A percentile compares a stretch with the other conserved stretches of the same genome.
Conservation (phyloP, 1,140 invertebrate species). For the Monochamus saltuarius region DNA sequence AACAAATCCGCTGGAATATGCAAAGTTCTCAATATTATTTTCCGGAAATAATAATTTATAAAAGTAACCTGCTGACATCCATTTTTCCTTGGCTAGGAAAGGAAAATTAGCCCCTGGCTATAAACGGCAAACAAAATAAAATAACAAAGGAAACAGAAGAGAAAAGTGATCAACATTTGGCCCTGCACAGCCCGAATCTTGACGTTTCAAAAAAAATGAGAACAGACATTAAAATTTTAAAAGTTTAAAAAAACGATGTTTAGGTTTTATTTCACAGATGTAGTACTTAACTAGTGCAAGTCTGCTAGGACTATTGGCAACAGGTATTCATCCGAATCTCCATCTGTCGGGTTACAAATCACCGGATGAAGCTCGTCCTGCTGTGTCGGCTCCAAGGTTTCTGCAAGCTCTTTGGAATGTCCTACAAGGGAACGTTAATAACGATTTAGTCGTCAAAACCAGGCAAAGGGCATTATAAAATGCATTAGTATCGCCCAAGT, state of each 20-base stretch:
- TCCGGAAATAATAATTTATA: too few relatives aligned
- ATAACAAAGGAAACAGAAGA: too few relatives aligned
- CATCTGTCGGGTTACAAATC: slow-evolving; percentile 44
- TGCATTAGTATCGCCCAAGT: too few relatives aligned
- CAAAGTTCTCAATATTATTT: slow-evolving; percentile 5
- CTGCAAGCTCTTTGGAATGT: slow-evolving; percentile 52
- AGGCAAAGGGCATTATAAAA: too few relatives aligned
- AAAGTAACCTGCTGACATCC: too few relatives aligned
- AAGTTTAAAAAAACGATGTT: slow-evolving; percentile 8
- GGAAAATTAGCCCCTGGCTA: too few relatives aligned
- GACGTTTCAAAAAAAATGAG: too few relatives aligned
- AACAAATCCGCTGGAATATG: slow-evolving; percentile 2
- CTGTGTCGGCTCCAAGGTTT: slow-evolving; percentile 51
- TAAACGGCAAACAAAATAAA: too few relatives aligned
- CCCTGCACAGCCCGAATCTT: too few relatives aligned
- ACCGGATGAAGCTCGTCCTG: slow-evolving; percentile 51
- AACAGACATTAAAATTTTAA: too few relatives aligned
- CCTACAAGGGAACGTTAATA: slow-evolving; percentile 43
- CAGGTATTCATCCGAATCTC: slow-evolving; percentile 52
- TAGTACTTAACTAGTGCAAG: slow-evolving; percentile 39
- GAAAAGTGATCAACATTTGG: too few relatives aligned
- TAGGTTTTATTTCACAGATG: slow-evolving; percentile 4
- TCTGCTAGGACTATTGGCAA: slow-evolving; percentile 50
- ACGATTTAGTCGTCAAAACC: neutral
- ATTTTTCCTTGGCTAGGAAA: too few relatives aligned